phyloP scores from a whole-genome alignment of 2,113 vertebrate genomes.

The Melanerpes formicivorus region DNA sequence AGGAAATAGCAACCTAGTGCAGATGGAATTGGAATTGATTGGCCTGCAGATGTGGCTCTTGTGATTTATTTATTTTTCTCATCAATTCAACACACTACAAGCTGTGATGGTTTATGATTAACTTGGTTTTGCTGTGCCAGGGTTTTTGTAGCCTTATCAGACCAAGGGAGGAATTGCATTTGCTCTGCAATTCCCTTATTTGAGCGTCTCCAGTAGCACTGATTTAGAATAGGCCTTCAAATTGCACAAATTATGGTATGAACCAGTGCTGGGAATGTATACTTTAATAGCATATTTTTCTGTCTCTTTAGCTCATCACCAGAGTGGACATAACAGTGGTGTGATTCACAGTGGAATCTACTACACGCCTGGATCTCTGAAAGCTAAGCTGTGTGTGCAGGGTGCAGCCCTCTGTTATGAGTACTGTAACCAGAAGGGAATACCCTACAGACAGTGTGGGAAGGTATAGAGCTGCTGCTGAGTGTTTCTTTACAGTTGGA shows the following conservation, averaged over 20 bases:
- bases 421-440: conserved; percentile 90
- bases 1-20: neutral
- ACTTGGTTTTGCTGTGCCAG: neutral
- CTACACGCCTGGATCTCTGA: conserved; percentile 94
- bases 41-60: neutral
- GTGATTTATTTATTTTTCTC: neutral
- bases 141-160: neutral
- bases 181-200: neutral
- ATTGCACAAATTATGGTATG: rapidly evolving
- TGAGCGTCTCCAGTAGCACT: neutral
- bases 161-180: neutral
- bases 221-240: neutral
- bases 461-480: conserved; percentile 78
- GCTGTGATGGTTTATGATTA: neutral
- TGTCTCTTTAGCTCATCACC: conserved; percentile 83
- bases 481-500: neutral
- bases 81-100: neutral
- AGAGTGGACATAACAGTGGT: conserved; percentile 96
- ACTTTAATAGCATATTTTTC: neutral
- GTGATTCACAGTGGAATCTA: conserved; percentile 99
- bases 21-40: neutral
- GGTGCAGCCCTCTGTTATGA: conserved; percentile 89
- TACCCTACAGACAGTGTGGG: conserved; percentile 91
- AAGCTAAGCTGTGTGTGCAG: conserved; percentile 91
- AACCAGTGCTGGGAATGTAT: neutral